Percentiles rank a stretch among this genome's conserved stretches.
Evolutionary conservation across 2,113 vertebrate species (phyloP).

Genomic region (Menura novaehollandiae): DNA sequence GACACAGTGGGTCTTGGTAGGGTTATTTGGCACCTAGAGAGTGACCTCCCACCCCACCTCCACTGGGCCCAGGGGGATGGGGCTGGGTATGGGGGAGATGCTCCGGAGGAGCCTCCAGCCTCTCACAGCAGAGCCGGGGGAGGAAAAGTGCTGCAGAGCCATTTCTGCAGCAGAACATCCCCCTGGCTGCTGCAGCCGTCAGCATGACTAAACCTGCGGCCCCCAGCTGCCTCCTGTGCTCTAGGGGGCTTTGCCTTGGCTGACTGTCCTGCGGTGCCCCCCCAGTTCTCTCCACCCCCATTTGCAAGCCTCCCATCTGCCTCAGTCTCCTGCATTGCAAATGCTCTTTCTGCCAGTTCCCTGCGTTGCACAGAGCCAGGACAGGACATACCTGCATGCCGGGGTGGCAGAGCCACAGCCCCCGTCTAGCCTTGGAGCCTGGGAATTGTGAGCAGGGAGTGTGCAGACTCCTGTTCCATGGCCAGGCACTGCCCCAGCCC

Average conservation of each 20-base stretch:
- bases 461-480: not conserved
- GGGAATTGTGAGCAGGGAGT: fast-evolving
- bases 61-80: fast-evolving
- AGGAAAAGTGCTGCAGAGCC: not conserved
- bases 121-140: not conserved
- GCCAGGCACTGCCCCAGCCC: not conserved
- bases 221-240: not conserved
- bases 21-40: not conserved
- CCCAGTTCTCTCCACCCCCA: not conserved
- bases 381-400: fast-evolving
- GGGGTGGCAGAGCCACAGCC: not conserved
- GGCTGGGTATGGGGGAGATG: not conserved
- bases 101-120: not conserved
- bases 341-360: not conserved
- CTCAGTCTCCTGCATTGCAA: not conserved
- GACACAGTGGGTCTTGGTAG: not conserved
- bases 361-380: fast-evolving
- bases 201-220: not conserved
- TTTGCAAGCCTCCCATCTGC: not conserved
- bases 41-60: not conserved
- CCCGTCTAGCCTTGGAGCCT: fast-evolving
- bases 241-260: fast-evolving
- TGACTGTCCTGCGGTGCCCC: not conserved
- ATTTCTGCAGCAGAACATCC: not conserved
- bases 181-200: not conserved